Evolutionary conservation across 2,113 vertebrate species (phyloP), one percentile per base, ranked within the genome.

Genomic region (Lagopus muta): DNA sequence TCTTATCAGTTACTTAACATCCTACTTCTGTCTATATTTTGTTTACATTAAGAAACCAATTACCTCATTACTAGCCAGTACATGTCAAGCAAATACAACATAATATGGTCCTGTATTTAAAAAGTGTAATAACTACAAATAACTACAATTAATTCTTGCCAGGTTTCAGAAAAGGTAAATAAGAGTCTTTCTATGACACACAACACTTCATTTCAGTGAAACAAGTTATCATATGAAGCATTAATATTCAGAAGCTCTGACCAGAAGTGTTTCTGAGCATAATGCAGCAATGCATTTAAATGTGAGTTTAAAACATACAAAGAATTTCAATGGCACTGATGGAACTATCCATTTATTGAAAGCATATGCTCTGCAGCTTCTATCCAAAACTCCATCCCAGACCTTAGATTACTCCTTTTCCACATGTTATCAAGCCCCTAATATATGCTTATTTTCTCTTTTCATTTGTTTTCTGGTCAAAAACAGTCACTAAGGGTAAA

Each of bases 1-100:
- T 78, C 45, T 73, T 89, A 92, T 36, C 86, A 62, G 74, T 54
- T 87, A 66, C 82, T 94, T 81, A 93, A 81, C 70, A 62, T 84
- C 82, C 81, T 57, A 54, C 58, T 92, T 79, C 78, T 76, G 81
- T 57, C 89, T 84, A 21, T 45, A 47, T 82, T 90, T 82, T 95
- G 81, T 92, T 96, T 94, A 92, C n/a, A 57, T 62, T 64, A 84
- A 92, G 78, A 76, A 93, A 72, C 25, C 90, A 94, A 94, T 95
- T 94, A 95, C 22, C 77, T 36, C 62, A 70, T 80, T 75, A 73
- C 45, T 15, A 88, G 74, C 20, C 89, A 72, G 48, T 57, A 24
- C 38, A 21, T 52, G 74, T 82, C 90, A 90, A 72, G 83, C 54
- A 89, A 93, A 90, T 65, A 32, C 19, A 78, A 72, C 74, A 78